A percentile compares a stretch with the other conserved stretches of the same genome.
Evolutionary conservation across 1,140 invertebrate genomes (phyloP).

Genomic region (Charaxes varanes): DNA sequence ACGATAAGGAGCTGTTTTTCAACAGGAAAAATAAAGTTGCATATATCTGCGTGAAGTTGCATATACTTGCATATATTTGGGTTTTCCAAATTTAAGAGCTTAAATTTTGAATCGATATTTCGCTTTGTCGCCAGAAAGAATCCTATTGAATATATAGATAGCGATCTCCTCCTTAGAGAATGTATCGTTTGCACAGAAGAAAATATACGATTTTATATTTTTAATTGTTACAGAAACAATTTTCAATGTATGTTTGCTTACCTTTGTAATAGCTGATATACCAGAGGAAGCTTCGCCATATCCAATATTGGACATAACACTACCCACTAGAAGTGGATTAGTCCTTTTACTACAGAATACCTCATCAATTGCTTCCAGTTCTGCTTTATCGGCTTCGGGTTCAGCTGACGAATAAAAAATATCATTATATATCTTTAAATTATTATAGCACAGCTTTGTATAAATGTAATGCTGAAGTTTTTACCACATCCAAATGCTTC

Average conservation of each 20-base stretch:
- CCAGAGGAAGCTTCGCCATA: constrained; percentile 81
- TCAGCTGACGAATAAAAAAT: constrained; percentile 54
- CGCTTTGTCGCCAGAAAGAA: too few species aligned
- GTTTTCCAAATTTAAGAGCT: too few species aligned
- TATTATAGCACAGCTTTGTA: too few species aligned
- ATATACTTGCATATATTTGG: too few species aligned
- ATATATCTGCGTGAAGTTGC: too few species aligned
- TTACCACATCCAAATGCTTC: constrained; percentile 82
- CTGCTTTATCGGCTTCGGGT: constrained; percentile 52
- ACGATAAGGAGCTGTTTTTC: too few species aligned
- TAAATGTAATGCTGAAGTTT: too few species aligned
- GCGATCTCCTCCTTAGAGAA: too few species aligned
- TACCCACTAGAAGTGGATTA: constrained; percentile 79
- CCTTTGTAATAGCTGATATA: constrained; percentile 76
- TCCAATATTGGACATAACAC: constrained; percentile 85
- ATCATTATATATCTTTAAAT: neutral
- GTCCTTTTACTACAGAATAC: constrained; percentile 60
- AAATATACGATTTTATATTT: neutral
- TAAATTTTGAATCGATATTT: too few species aligned
- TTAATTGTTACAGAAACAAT: neutral
- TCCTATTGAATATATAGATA: too few species aligned
- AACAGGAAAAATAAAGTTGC: too few species aligned
- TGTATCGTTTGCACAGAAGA: neutral
- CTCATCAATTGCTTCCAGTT: constrained; percentile 40
- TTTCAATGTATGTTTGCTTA: constrained; percentile 15